These are phyloP conservation scores for Anthonomus grandis DNA, from an alignment of 1,140 invertebrate genomes.

Conservation along the genomic window DNA sequence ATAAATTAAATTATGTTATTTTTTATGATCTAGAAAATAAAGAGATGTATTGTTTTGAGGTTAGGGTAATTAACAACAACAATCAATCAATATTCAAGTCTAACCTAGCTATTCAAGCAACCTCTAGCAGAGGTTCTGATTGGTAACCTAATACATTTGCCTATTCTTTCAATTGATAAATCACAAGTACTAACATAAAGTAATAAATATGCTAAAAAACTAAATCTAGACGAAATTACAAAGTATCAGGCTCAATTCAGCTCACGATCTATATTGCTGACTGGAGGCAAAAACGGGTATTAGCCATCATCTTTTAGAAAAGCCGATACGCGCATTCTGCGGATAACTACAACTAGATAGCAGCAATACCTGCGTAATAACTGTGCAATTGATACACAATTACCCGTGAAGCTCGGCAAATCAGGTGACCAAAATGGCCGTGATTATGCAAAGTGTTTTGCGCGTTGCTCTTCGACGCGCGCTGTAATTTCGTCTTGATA, in stretches of 20 bases:
- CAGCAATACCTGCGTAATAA: conserved; percentile 6
- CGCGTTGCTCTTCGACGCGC: neutral
- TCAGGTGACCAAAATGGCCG: conserved; percentile 8
- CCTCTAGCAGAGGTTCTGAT: too few relatives aligned
- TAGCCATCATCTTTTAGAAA: conserved; percentile 14
- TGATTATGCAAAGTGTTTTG: conserved; percentile 12
- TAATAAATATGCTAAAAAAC: too few relatives aligned
- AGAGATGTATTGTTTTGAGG: too few relatives aligned
- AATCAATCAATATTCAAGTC: too few relatives aligned
- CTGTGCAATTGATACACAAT: conserved; percentile 1
- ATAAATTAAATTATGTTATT: too few relatives aligned
- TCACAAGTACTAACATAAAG: too few relatives aligned
- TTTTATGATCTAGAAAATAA: too few relatives aligned
- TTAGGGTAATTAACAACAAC: too few relatives aligned
- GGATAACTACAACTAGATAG: conserved; percentile 8
- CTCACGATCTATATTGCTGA: conserved; percentile 14
- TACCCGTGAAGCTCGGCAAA: conserved; percentile 2
- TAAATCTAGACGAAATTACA: conserved; percentile 9
- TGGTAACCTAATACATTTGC: too few relatives aligned
- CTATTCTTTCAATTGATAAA: too few relatives aligned
- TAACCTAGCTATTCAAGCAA: too few relatives aligned
- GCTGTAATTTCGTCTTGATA: neutral
- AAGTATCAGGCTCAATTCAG: conserved; percentile 1
- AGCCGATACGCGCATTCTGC: conserved; percentile 2
- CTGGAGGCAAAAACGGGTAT: conserved; percentile 8